phyloP scores from a whole-genome alignment of 37 sponge, comb jelly and placozoan species.

The Beroe forskalii region DNA sequence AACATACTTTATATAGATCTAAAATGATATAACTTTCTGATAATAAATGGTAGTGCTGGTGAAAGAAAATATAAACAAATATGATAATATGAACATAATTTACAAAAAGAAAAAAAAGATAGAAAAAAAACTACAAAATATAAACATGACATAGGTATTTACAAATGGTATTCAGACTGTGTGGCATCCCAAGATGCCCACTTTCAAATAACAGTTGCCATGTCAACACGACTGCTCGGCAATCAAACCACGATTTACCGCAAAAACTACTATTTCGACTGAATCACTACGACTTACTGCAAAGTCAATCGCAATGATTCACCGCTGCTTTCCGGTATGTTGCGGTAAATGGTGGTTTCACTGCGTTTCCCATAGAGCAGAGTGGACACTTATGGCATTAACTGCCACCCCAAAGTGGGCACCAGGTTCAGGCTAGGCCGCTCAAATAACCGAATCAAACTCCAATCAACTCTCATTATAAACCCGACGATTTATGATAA shows the following conservation, averaged over 20 bases:
- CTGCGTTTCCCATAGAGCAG: background rate
- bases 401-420: constrained; percentile 27
- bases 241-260: background rate
- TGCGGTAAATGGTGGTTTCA: background rate
- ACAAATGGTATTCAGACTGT: background rate
- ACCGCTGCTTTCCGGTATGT: background rate
- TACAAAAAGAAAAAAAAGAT: background rate
- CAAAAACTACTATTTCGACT: background rate
- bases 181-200: background rate
- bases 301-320: background rate
- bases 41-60: too few species aligned
- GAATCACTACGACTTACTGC: background rate
- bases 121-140: background rate
- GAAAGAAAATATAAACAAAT: too few species aligned
- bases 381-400: constrained; percentile 36
- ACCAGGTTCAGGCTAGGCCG: background rate
- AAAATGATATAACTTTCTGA: too few species aligned
- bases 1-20: too few species aligned
- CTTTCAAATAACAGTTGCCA: constrained; percentile 29
- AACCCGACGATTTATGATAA: too few species aligned
- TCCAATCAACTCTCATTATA: too few species aligned
- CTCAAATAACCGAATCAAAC: too few species aligned
- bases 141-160: background rate
- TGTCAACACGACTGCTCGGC: constrained; percentile 40
- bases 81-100: background rate